Evolutionary conservation across 2,113 vertebrate species (phyloP).

Genomic region (Lasiurus borealis): DNA sequence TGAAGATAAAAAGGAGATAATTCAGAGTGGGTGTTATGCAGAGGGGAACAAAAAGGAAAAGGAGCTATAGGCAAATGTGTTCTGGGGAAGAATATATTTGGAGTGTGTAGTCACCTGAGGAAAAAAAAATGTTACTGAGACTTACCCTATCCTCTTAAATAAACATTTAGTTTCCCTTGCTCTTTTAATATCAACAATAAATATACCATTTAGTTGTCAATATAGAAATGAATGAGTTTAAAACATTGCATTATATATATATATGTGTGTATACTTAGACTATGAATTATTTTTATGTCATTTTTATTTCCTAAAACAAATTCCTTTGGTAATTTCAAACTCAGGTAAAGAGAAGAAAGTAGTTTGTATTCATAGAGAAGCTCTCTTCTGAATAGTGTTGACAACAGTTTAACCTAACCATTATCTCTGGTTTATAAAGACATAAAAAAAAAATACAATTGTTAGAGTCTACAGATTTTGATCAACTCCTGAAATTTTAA

Average conservation of each 20-base stretch:
- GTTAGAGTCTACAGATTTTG: not conserved
- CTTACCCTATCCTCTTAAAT: not conserved
- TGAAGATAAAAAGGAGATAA: not conserved
- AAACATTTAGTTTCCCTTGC: not conserved
- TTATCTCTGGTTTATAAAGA: not conserved
- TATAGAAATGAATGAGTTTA: not conserved
- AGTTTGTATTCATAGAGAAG: not conserved
- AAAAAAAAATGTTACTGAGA: not conserved
- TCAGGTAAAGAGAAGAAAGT: not conserved
- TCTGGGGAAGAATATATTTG: not conserved
- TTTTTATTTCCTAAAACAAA: constrained; percentile 15
- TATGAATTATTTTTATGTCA: not conserved
- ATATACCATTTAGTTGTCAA: not conserved
- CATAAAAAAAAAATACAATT: not conserved
- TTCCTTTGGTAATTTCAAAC: not conserved
- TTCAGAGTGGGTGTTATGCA: not conserved
- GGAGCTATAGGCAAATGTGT: not conserved
- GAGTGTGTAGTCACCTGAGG: not conserved
- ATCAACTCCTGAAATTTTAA: not conserved
- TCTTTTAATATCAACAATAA: not conserved
- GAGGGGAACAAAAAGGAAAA: not conserved
- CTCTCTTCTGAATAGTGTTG: not conserved
- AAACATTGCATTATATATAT: not conserved
- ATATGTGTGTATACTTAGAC: not conserved
- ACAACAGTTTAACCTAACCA: not conserved